Base-by-base conservation (phyloP, 2,888 invertebrate species). In the Aphodius sticticus region DNA sequence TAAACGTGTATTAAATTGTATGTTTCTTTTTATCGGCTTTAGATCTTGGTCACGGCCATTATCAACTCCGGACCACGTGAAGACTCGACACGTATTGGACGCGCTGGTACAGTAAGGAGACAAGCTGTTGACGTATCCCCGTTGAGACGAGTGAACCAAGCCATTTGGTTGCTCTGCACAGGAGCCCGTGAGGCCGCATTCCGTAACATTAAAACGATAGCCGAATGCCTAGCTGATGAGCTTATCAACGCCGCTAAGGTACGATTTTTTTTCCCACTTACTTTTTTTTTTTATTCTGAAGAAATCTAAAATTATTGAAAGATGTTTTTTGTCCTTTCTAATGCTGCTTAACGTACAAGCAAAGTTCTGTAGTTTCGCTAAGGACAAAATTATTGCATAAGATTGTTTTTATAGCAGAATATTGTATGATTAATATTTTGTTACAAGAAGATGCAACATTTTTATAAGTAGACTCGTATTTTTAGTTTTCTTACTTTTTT, bases 51-150 rank as follows among this genome's bases (percentile, higher is more conserved):
- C 79, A 97, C 97, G 85, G 99, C 99, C 82, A 98, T 99, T 87
- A 99, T 99, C 88, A 99, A 99, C 91, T 97, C 98, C 82, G 99
- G 99, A 35, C 99, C 99, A 76, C 94, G 99, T 88, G 99, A 99
- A 94, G 99, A 99, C 89, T 99, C 99, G 0, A 99, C 99, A 80
- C 96, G 99, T 93, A 99, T 99, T 88, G 99, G 99, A 90, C 96
- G 99, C 88, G 99, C 99, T 83, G 99, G 99, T 93, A 99, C 99
- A 1, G 99, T 99, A n/a, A 94, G 99, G 89, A 94, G 99, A 91
- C 99, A 99, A 89, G 99, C 99, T 86, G 99, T 99, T 84, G 99
- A 99, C 88, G 99, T 99, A 81, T 99, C 99, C 12, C 99, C 99
- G 14, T 92, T 99, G 85, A 93, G 99, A 85, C 94, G 99, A 88